Conservation (phyloP, 2,113 vertebrate genomes). For the Petaurus breviceps region DNA sequence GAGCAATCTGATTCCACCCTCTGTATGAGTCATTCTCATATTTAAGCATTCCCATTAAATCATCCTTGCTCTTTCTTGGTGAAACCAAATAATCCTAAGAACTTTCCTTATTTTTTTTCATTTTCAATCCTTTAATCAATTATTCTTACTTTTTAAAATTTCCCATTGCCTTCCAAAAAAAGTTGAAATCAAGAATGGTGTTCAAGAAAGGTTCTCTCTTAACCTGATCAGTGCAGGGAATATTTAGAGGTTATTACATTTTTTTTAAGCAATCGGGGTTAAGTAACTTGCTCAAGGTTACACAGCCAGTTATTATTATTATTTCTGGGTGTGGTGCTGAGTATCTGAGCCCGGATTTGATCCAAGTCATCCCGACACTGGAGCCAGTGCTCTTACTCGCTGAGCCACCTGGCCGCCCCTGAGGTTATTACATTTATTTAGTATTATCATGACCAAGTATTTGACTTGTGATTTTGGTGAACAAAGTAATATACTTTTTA, state of each 20-base stretch:
- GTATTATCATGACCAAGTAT: neutral
- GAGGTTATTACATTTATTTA: no score
- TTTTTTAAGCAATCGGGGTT: no score
- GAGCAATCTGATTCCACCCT: constrained; percentile 35
- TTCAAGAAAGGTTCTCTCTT: neutral
- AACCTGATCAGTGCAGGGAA: neutral
- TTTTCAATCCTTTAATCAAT: neutral
- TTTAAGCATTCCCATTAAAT: constrained; percentile 62
- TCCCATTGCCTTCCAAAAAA: constrained; percentile 15
- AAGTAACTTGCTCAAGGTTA: no score
- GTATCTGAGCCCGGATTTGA: no score
- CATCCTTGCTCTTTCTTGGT: constrained; percentile 50
- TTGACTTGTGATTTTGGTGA: neutral
- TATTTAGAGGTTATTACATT: neutral
- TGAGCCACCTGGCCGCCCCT: no score
- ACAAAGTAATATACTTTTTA: neutral
- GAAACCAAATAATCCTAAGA: constrained; percentile 48
- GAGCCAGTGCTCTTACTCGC: no score
- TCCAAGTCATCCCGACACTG: no score
- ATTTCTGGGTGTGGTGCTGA: no score
- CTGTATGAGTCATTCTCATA: constrained; percentile 61
- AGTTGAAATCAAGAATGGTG: neutral
- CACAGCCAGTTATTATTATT: no score
- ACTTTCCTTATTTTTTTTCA: neutral
- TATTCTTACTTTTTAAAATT: constrained; percentile 15